Evolutionary conservation across 2,888 invertebrate species (phyloP).

Genomic region (Euclidia mi): DNA sequence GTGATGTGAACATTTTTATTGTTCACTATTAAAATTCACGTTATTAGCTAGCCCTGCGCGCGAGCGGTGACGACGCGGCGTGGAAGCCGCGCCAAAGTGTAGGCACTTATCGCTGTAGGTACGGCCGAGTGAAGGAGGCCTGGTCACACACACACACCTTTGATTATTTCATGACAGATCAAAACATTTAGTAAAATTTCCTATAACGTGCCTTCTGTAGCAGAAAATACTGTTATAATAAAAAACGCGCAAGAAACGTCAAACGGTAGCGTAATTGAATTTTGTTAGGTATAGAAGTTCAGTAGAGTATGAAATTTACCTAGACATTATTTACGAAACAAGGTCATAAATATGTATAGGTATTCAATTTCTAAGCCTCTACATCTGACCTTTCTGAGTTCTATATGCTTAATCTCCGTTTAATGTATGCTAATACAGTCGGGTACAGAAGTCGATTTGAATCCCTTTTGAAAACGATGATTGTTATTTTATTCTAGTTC

Average conservation of each 20-base stretch:
- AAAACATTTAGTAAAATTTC: too few species aligned
- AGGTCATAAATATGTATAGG: conserved; percentile 37
- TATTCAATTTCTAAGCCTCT: conserved; percentile 37
- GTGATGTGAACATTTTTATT: too few species aligned
- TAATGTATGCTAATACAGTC: conserved; percentile 50
- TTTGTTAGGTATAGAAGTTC: conserved; percentile 18
- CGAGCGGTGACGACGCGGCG: too few species aligned
- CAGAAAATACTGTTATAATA: neutral
- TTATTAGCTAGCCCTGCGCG: too few species aligned
- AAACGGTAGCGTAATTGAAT: conserved; percentile 16
- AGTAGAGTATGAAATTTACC: conserved; percentile 18
- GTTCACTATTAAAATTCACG: too few species aligned
- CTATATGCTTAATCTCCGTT: conserved; percentile 37
- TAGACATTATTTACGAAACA: conserved; percentile 28
- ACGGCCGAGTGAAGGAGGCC: too few species aligned
- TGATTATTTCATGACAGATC: too few species aligned
- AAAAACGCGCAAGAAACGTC: conserved; percentile 3
- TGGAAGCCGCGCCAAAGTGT: too few species aligned
- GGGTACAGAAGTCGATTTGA: conserved; percentile 24
- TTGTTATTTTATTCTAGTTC: conserved; percentile 3
- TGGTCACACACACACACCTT: too few species aligned
- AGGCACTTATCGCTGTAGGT: too few species aligned
- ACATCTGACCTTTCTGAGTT: conserved; percentile 38
- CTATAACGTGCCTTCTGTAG: too few species aligned
- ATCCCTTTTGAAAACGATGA: conserved; percentile 13